Conservation (phyloP, 2,113 vertebrate genomes). For the Oostethus manadensis region DNA sequence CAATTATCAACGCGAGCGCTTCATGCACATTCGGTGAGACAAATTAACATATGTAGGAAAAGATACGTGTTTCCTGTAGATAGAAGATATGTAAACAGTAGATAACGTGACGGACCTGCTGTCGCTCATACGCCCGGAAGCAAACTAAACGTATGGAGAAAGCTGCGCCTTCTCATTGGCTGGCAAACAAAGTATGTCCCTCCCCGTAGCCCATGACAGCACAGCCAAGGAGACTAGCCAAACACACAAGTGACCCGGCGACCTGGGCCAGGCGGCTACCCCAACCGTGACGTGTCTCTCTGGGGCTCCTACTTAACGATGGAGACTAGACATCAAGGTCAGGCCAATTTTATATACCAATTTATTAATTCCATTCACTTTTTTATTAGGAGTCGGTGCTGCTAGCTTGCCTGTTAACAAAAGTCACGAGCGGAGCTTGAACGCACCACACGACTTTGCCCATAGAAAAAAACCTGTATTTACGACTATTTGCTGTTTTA, state of each 20-base stretch:
- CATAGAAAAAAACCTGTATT: neutral
- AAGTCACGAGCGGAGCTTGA: neutral
- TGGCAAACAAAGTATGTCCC: conserved; percentile 26
- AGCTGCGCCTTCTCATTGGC: conserved; percentile 25
- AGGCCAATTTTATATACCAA: conserved; percentile 12
- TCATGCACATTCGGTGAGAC: too few species aligned
- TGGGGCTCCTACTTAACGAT: conserved; percentile 41
- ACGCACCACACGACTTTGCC: neutral
- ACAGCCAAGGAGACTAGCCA: neutral
- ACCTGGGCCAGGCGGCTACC: conserved; percentile 18
- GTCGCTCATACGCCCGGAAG: neutral
- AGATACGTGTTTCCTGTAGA: neutral
- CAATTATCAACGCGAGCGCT: too few species aligned
- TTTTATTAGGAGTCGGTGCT: neutral
- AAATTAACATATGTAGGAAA: too few species aligned
- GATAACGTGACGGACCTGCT: neutral
- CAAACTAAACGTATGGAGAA: conserved; percentile 3
- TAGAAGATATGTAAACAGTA: neutral
- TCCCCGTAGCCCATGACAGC: conserved; percentile 47
- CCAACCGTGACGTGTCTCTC: neutral
- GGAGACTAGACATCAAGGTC: conserved; percentile 73
- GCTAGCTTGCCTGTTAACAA: neutral
- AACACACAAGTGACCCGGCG: conserved; percentile 13
- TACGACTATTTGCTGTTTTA: neutral
- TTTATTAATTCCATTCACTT: neutral